Percentiles rank a stretch among this genome's conserved stretches.
Evolutionary conservation across 2,797 vertebrate species (phyloP).

Genomic region (Capromys pilorides): DNA sequence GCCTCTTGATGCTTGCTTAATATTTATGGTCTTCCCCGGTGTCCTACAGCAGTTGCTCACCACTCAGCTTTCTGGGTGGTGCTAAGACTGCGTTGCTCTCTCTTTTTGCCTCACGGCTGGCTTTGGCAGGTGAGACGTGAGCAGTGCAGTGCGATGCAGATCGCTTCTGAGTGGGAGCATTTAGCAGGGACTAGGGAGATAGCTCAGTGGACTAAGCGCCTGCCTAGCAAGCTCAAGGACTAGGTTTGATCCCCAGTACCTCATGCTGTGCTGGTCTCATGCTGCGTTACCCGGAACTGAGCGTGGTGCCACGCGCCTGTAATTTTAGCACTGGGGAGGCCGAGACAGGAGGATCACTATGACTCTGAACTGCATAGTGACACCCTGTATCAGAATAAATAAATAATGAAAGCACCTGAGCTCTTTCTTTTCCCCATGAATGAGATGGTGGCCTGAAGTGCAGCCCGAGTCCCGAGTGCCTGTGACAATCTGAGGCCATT

Average conservation of each 20-base stretch:
- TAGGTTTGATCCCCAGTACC: no score
- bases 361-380: no score
- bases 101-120: neutral
- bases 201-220: no score
- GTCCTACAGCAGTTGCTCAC: neutral
- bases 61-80: conserved; percentile 9
- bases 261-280: no score
- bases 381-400: no score
- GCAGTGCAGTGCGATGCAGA: neutral
- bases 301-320: no score
- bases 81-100: neutral
- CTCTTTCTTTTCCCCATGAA: neutral
- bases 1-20: neutral
- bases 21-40: neutral
- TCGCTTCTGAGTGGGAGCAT: neutral
- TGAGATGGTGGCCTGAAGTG: neutral
- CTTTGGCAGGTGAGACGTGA: neutral
- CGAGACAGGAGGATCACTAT: no score
- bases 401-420: no score
- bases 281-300: no score
- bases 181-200: no score
- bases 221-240: no score
- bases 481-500: neutral
- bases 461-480: neutral
- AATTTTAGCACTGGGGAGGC: no score